Conservation (phyloP, 2,113 vertebrate species). For the Xiphophorus maculatus region DNA sequence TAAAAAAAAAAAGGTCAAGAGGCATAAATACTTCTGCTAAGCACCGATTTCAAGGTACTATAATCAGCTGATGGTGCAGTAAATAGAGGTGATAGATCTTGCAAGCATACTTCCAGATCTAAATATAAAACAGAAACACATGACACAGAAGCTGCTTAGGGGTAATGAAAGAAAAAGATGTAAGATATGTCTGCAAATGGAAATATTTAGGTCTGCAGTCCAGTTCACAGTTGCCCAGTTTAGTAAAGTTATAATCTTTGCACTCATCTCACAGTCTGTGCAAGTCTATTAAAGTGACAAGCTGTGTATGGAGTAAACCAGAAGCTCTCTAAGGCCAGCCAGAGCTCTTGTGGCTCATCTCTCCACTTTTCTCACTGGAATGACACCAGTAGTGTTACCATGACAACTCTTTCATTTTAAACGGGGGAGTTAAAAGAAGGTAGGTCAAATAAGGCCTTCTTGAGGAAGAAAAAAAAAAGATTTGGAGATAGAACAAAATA, state of each 20-base stretch:
- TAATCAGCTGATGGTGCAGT: constrained; percentile 44
- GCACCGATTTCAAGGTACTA: not conserved
- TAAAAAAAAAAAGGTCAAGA: no score
- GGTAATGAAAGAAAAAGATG: constrained; percentile 15
- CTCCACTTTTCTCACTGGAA: constrained; percentile 42
- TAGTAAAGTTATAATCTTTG: not conserved
- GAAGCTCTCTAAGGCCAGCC: constrained; percentile 19
- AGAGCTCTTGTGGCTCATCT: constrained; percentile 35
- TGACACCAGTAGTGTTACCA: constrained; percentile 55
- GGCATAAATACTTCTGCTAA: no score
- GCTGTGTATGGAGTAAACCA: constrained; percentile 11
- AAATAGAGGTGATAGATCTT: constrained; percentile 31
- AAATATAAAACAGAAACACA: constrained; percentile 47
- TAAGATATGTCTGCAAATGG: not conserved
- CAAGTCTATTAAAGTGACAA: constrained; percentile 8
- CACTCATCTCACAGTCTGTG: not conserved
- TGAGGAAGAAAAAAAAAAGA: not conserved
- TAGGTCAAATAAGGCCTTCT: constrained; percentile 34
- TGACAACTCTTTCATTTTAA: constrained; percentile 50
- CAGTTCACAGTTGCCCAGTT: not conserved
- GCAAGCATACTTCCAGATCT: constrained; percentile 14
- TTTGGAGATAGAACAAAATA: not conserved
- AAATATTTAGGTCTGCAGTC: constrained; percentile 4
- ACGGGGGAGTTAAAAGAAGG: not conserved
- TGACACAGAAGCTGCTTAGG: constrained; percentile 41